Evolutionary conservation across 2,797 vertebrate species (phyloP).

Genomic region (Tenualosa thibaudeaui): DNA sequence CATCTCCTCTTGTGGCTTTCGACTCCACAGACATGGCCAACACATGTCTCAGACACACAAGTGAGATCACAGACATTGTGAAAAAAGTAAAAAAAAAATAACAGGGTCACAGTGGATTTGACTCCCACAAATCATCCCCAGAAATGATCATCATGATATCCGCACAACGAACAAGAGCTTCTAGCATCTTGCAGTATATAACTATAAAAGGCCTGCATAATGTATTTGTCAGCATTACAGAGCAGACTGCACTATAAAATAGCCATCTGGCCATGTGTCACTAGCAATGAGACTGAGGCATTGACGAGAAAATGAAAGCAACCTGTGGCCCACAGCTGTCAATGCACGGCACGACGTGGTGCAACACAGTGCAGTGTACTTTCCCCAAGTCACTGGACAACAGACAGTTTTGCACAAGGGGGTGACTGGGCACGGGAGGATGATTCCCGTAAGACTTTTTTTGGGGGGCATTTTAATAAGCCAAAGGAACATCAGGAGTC

Average conservation of each 20-base stretch:
- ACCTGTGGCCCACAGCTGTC: neutral
- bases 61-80: neutral
- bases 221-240: constrained; percentile 3
- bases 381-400: neutral
- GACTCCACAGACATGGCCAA: constrained; percentile 3
- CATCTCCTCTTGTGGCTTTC: neutral
- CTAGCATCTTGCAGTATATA: constrained; percentile 13
- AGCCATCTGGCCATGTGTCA: constrained; percentile 1
- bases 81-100: neutral
- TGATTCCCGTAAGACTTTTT: neutral
- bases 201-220: constrained; percentile 1
- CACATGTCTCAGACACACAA: constrained; percentile 1
- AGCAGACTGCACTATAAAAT: neutral
- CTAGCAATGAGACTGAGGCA: constrained; percentile 4
- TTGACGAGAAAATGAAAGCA: constrained; percentile 16
- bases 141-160: neutral
- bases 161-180: neutral
- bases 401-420: neutral
- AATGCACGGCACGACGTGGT: neutral
- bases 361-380: neutral
- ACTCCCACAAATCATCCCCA: neutral
- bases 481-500: neutral
- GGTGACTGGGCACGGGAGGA: neutral
- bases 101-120: neutral
- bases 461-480: constrained; percentile 15